Evolutionary conservation across 2,888 invertebrate genomes (phyloP).

Genomic region (Pedicia rivosa): DNA sequence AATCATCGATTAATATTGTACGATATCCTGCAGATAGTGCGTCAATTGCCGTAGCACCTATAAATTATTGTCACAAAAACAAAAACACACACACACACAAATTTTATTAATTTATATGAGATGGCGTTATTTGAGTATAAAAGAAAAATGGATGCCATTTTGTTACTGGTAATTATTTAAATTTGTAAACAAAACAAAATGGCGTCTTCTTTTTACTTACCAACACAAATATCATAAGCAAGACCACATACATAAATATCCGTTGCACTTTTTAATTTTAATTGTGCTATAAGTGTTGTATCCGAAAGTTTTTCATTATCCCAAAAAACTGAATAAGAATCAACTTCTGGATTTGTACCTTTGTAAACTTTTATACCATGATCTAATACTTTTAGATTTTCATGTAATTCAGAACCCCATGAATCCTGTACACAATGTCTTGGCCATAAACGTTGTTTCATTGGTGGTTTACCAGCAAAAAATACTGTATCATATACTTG

Average conservation of each 20-base stretch:
- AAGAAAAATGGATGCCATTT: neutral
- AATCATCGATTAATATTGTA: slow-evolving; percentile 78
- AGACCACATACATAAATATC: slow-evolving; percentile 91
- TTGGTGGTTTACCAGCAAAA: slow-evolving; percentile 71
- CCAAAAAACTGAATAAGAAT: slow-evolving; percentile 97
- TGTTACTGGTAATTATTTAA: neutral
- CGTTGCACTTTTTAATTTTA: slow-evolving; percentile 64
- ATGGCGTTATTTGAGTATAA: neutral
- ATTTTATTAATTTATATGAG: no score
- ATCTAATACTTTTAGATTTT: slow-evolving; percentile 69
- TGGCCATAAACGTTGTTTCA: slow-evolving; percentile 88
- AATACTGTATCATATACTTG: slow-evolving; percentile 83
- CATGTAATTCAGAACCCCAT: slow-evolving; percentile 88
- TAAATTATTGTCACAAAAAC: no score
- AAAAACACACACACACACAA: no score
- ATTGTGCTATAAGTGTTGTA: slow-evolving; percentile 66
- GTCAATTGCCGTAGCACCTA: slow-evolving; percentile 76
- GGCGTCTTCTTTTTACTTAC: slow-evolving; percentile 27
- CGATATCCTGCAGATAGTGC: slow-evolving; percentile 83
- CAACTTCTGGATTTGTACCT: slow-evolving; percentile 87
- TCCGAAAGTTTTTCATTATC: slow-evolving; percentile 87
- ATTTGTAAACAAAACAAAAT: neutral
- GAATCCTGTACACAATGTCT: slow-evolving; percentile 90
- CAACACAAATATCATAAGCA: slow-evolving; percentile 92
- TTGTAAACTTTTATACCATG: slow-evolving; percentile 70